Base-by-base conservation (phyloP, 2,888 invertebrate species). In the Tanaodytes sp. region DNA sequence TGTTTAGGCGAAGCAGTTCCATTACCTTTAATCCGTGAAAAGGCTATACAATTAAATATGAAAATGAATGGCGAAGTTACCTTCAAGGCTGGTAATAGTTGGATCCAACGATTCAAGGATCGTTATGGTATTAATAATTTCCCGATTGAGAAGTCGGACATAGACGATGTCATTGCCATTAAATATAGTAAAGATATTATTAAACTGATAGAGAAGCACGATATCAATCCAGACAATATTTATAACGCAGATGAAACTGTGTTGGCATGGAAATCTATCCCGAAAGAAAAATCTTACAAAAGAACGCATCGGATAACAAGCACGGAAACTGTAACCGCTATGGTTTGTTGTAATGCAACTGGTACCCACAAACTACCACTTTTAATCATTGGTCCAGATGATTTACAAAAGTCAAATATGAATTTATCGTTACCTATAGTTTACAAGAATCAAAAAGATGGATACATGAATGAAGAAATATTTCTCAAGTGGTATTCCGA, bases 321-420 rank as follows among this genome's bases (percentile, higher is more conserved):
- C 4, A 9, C 49, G 12, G 72, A 57, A 2, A 75, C 73, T 0
- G 37, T 78, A 2, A 73, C 74, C 0, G 40, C 79, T 1, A 49
- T 82, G 55, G 63, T 79, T 11, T 76, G 78, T 12, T 76, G 77
- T 54, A 81, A 81, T 48, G 75, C 79, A 0, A 73, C 80, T 1
- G 81, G 80, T 2, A 76, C 76, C 1, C 76, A 77, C 43, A 82
- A 80, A 49, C 52, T 79, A 1, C 77, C 77, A 9, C 75, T 79
- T 6, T 30, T 82, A 2, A 71, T 82, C 18, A 65, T 72, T 20
- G 68, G 72, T 2, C 31, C 54, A 14, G 61, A 67, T 6, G 51
- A 64, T 3, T 12, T 64, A 14, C 36, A 52, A 8, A 37, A 63
- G 2, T 15, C 43, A 1, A 6, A 9, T 1, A 46, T 42, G 6